These are phyloP conservation scores for Trichopoda pennipes DNA, from an alignment of 2,888 invertebrate species.

Conservation along the genomic window DNA sequence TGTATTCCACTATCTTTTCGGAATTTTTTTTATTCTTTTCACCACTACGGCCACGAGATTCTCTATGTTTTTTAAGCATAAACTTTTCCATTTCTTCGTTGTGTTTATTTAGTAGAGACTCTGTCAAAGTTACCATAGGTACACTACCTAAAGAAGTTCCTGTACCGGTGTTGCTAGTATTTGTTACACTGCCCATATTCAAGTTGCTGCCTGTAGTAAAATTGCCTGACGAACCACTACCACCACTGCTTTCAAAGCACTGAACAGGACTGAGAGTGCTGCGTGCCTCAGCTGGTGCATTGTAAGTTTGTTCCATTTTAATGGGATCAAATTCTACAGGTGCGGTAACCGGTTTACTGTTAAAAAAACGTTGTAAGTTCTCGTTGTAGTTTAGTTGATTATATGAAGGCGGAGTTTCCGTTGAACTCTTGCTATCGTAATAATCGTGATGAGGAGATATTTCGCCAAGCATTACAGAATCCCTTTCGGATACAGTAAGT, in stretches of 20 bases:
- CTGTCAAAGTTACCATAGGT: constrained; percentile 83
- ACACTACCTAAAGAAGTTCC: constrained; percentile 80
- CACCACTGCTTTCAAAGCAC: constrained; percentile 82
- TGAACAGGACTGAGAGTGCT: constrained; percentile 77
- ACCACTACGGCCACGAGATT: constrained; percentile 82
- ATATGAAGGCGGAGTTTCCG: constrained; percentile 91
- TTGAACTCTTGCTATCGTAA: constrained; percentile 89
- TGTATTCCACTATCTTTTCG: constrained; percentile 77
- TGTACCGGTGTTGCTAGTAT: constrained; percentile 81
- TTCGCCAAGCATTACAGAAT: constrained; percentile 91
- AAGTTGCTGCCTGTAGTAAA: constrained; percentile 84
- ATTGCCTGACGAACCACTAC: constrained; percentile 84
- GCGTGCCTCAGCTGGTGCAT: constrained; percentile 76
- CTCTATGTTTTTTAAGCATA: constrained; percentile 87
- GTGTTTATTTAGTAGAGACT: constrained; percentile 86
- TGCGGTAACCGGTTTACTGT: constrained; percentile 85
- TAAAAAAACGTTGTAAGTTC: constrained; percentile 87
- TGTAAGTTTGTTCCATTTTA: constrained; percentile 80
- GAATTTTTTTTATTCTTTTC: constrained; percentile 80
- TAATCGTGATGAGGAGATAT: constrained; percentile 92
- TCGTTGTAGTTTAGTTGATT: constrained; percentile 93
- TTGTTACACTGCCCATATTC: constrained; percentile 82
- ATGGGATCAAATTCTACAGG: constrained; percentile 82
- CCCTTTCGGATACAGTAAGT: constrained; percentile 84
- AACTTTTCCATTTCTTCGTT: constrained; percentile 91